Conservation (phyloP, 1,140 invertebrate genomes). For the Subanguina moxae region DNA sequence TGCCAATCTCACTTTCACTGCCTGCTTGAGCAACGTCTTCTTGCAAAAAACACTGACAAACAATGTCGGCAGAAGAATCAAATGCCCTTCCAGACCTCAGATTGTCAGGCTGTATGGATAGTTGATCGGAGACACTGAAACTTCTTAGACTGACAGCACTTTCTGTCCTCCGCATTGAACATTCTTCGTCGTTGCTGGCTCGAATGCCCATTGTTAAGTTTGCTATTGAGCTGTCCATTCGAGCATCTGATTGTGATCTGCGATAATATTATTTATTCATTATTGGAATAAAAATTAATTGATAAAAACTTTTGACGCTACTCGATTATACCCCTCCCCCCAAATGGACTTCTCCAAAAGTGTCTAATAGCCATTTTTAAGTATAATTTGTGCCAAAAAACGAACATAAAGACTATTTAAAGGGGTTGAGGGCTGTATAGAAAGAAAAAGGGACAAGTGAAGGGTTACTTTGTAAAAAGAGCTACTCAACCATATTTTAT, state of each 20-base stretch:
- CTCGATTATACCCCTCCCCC: too few species aligned
- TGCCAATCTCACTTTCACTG: background rate
- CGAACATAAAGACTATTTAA: too few species aligned
- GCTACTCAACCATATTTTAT: too few species aligned
- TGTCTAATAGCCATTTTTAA: too few species aligned
- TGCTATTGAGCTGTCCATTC: background rate
- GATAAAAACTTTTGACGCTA: too few species aligned
- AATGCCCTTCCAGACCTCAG: background rate
- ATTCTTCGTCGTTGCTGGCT: background rate
- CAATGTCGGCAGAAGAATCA: background rate
- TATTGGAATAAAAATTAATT: too few species aligned
- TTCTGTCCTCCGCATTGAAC: background rate
- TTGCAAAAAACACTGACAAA: background rate
- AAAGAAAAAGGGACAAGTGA: too few species aligned
- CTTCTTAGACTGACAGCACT: background rate
- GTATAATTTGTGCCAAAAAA: too few species aligned
- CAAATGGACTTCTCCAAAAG: too few species aligned
- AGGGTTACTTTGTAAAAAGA: too few species aligned
- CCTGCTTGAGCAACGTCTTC: background rate
- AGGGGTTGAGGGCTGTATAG: too few species aligned
- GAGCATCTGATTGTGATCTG: background rate
- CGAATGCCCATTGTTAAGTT: background rate
- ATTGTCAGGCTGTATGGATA: background rate
- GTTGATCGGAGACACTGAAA: background rate
- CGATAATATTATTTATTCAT: too few species aligned